A percentile compares a stretch with the other conserved stretches of the same genome.
Evolutionary conservation across 2,888 invertebrate genomes (phyloP).

Genomic region (Phorcus lineatus): DNA sequence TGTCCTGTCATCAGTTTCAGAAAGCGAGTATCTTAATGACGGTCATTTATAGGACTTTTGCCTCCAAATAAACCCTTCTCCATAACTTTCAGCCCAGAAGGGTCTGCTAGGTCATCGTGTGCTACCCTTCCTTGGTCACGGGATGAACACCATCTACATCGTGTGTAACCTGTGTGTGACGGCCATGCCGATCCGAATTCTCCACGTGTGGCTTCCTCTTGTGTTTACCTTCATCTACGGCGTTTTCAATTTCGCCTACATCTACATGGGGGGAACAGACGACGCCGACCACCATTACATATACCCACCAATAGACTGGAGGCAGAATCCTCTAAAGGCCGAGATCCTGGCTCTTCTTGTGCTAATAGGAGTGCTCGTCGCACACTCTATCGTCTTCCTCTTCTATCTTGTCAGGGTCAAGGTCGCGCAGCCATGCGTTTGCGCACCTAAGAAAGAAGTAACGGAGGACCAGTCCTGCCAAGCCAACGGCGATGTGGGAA

Average conservation of each 20-base stretch:
- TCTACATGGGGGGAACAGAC: slow-evolving; percentile 45
- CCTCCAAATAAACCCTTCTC: background rate
- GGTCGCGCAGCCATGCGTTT: background rate
- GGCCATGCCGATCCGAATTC: slow-evolving; percentile 50
- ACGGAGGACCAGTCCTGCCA: background rate
- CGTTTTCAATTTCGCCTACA: slow-evolving; percentile 46
- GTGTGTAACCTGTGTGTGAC: slow-evolving; percentile 53
- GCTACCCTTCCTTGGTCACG: slow-evolving; percentile 50
- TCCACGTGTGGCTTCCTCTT: slow-evolving; percentile 56
- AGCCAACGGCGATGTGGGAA: too few relatives aligned
- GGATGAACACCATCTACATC: slow-evolving; percentile 55
- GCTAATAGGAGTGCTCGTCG: background rate
- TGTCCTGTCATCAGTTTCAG: too few relatives aligned
- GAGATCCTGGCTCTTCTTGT: slow-evolving; percentile 26
- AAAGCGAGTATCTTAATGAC: too few relatives aligned
- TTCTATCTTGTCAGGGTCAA: background rate
- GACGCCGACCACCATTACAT: slow-evolving; percentile 38
- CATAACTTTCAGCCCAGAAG: background rate
- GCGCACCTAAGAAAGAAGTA: background rate
- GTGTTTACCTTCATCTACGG: slow-evolving; percentile 44
- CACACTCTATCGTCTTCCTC: background rate
- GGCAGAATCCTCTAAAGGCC: slow-evolving; percentile 18
- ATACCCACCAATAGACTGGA: slow-evolving; percentile 48
- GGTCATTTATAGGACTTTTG: too few relatives aligned
- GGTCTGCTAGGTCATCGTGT: background rate